A percentile compares a stretch with the other conserved stretches of the same genome.
Conservation (phyloP, 2,797 vertebrate genomes). For the Esox masquinongy region DNA sequence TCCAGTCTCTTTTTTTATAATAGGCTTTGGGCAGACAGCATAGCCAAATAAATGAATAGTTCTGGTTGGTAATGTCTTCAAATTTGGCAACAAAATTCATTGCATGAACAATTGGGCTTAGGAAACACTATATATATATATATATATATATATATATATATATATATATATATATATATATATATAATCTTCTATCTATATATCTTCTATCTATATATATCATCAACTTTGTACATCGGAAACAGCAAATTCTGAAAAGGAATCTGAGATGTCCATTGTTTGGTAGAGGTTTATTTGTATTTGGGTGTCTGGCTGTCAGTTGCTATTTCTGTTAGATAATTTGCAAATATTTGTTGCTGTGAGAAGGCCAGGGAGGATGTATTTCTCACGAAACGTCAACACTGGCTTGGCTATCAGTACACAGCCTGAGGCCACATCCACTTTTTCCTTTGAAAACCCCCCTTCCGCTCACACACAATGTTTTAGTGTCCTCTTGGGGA, state of each 20-base stretch:
- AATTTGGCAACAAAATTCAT: background rate
- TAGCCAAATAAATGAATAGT: no score
- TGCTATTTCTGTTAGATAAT: constrained; percentile 45
- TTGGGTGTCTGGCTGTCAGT: constrained; percentile 26
- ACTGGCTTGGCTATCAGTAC: constrained; percentile 4
- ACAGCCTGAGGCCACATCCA: background rate
- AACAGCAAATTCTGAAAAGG: constrained; percentile 35
- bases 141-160: no score
- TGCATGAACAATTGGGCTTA: background rate
- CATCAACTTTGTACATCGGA: constrained; percentile 41
- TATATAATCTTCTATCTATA: no score
- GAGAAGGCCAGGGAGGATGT: constrained; percentile 21
- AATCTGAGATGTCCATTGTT: constrained; percentile 43
- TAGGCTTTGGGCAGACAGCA: no score
- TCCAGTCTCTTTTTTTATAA: no score
- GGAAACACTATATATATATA: no score
- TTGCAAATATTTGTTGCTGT: constrained; percentile 39
- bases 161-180: no score
- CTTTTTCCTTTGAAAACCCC: constrained; percentile 6
- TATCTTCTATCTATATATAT: no score
- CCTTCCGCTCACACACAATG: constrained; percentile 6
- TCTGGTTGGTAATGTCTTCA: no score
- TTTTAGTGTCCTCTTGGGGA: no score
- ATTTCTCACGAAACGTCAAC: constrained; percentile 35
- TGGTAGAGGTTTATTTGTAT: constrained; percentile 29